Base-by-base conservation (phyloP, 2,113 vertebrate species). In the Toxostoma redivivum region DNA sequence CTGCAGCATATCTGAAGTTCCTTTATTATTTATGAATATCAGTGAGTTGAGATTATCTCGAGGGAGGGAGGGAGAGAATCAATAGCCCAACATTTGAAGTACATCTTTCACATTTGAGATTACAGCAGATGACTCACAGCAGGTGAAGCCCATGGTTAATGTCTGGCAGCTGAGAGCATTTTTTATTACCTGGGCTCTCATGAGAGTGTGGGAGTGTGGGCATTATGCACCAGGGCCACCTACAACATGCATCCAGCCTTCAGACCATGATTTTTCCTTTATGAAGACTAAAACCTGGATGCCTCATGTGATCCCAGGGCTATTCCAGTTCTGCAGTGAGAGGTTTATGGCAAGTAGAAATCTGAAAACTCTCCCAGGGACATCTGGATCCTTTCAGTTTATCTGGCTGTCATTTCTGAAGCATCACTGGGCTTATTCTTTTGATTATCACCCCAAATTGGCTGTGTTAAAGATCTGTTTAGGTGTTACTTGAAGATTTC, bases 21-120 rank as follows among this genome's bases (percentile, higher is more conserved):
- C 27, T 94, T 62, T 86, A 90, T 94, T 88, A 95, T 95, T 93
- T 91, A 86, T 81, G 82, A 96, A 20, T 88, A 94, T 84, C 80
- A 84, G 86, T 40, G 47, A 86, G 67, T 12, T 88, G 60, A 77
- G 67, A 81, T 47, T 15, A 4, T 78, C 65, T 83, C 92, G 58
- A 12, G 22, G 84, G 87, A 93, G 90, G 84, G 51, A 65, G 30
- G 57, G 35, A 72, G 62, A 66, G 58, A 90, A 94, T 88, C 71
- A 40, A 51, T 61, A 80, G 65, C 31, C 40, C 17, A 77, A 71
- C 76, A 81, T 77, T 92, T 90, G 67, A 88, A 83, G 72, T 51
- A 70, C 72, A 74, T 81, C 67, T 54, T 51, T 86, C 80, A 70
- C 72, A 21, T 47, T 80, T 21, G 67, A 50, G 50, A 62, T 54